Percentiles rank a stretch among this genome's conserved stretches.
Conservation (phyloP, 2,797 vertebrate species). For the Xerus rutilus region DNA sequence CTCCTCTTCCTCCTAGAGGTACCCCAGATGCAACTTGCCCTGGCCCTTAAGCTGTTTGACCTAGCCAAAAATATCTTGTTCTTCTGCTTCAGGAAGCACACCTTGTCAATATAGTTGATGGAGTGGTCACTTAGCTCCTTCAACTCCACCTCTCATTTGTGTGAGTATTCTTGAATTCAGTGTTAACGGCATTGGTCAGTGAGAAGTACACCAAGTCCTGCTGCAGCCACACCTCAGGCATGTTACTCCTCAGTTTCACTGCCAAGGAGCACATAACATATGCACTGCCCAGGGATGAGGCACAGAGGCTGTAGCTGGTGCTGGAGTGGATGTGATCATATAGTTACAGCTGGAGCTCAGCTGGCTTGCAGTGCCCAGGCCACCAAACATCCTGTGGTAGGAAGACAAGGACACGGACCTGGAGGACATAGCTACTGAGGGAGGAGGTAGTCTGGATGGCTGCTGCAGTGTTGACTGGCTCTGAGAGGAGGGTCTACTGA, state of each 20-base stretch:
- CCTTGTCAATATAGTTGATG: conserved; percentile 97
- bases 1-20: conserved; percentile 96
- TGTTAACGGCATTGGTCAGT: conserved; percentile 95
- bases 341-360: conserved; percentile 88
- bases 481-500: conserved; percentile 13
- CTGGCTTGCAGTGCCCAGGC: conserved; percentile 83
- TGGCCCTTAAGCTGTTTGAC: conserved; percentile 96
- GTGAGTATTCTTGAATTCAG: conserved; percentile 94
- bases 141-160: conserved; percentile 96
- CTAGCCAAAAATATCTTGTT: conserved; percentile 96
- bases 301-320: conserved; percentile 87
- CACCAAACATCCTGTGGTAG: conserved; percentile 95
- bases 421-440: conserved; percentile 81
- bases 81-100: conserved; percentile 97
- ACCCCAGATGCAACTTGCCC: conserved; percentile 94
- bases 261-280: conserved; percentile 88
- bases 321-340: conserved; percentile 89
- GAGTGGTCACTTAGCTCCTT: conserved; percentile 98
- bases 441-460: conserved; percentile 26
- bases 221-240: conserved; percentile 87
- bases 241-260: conserved; percentile 91
- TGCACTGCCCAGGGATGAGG: conserved; percentile 89
- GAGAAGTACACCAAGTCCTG: conserved; percentile 94
- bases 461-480: conserved; percentile 48
- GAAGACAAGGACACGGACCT: conserved; percentile 89